phyloP scores from a whole-genome alignment of 2,113 vertebrate genomes.

The Strix aluco region DNA sequence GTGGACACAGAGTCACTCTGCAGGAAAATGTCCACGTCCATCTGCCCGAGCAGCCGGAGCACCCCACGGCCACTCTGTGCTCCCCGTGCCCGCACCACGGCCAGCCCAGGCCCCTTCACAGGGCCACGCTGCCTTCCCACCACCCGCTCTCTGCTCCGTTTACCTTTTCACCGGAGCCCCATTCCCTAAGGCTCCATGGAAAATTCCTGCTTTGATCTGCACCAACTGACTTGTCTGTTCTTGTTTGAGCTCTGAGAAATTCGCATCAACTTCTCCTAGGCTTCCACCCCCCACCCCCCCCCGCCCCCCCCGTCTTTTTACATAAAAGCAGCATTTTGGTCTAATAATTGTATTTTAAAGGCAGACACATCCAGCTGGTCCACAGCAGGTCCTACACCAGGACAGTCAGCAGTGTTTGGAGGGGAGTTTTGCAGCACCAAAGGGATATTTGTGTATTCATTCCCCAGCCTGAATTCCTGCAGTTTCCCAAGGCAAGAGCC shows the following conservation, averaged over 20 bases:
- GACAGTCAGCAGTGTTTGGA: rapidly evolving
- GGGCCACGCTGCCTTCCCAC: background rate
- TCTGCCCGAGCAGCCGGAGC: background rate
- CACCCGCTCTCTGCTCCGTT: background rate
- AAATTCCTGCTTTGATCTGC: conserved; percentile 28
- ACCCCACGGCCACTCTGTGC: rapidly evolving
- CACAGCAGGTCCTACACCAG: background rate
- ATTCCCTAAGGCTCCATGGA: background rate
- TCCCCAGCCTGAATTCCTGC: background rate
- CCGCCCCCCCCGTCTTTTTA: background rate
- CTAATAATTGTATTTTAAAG: background rate
- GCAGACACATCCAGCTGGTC: background rate
- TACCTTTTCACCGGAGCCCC: background rate
- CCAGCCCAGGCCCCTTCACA: background rate
- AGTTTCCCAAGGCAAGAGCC: background rate
- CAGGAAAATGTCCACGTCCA: rapidly evolving
- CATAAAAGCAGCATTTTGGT: background rate
- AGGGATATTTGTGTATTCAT: background rate
- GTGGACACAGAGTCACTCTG: rapidly evolving
- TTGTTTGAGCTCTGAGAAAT: background rate
- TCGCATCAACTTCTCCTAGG: background rate
- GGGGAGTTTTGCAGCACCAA: background rate
- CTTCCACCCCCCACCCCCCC: rapidly evolving
- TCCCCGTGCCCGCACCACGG: rapidly evolving
- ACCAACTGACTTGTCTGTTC: background rate